Percentiles rank a stretch among this genome's conserved stretches.
These are phyloP conservation scores for Hesperophylax magnus DNA, from an alignment of 1,140 invertebrate species.

Conservation along the genomic window DNA sequence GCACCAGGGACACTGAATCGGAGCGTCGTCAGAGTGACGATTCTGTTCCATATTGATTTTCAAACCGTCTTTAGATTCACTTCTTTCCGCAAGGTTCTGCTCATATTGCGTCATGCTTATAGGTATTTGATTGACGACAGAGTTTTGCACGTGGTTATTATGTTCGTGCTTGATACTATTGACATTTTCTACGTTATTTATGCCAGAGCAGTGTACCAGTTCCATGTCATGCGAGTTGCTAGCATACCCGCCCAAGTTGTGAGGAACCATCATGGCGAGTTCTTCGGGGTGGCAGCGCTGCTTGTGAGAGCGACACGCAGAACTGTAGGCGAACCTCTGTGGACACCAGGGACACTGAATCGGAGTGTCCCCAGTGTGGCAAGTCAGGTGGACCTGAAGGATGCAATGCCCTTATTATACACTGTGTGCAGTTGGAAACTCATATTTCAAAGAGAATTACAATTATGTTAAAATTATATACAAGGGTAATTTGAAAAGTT, in stretches of 20 bases:
- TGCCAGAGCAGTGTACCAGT: not conserved
- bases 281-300: constrained; percentile 67
- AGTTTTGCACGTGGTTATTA: not conserved
- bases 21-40: constrained; percentile 68
- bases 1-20: constrained; percentile 69
- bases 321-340: constrained; percentile 68
- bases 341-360: constrained; percentile 69
- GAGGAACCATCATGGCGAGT: constrained; percentile 24
- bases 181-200: not conserved
- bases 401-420: too few species aligned
- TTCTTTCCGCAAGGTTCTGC: not conserved
- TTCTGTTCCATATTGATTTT: constrained; percentile 21
- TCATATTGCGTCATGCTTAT: not conserved
- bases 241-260: not conserved
- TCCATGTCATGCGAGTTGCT: not conserved
- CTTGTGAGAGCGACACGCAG: constrained; percentile 67
- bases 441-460: too few species aligned
- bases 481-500: too few species aligned
- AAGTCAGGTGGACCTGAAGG: constrained; percentile 65
- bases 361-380: constrained; percentile 69
- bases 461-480: too few species aligned
- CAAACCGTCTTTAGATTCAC: constrained; percentile 7
- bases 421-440: too few species aligned
- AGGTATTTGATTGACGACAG: not conserved
- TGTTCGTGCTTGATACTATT: not conserved